Conservation (phyloP, 2,888 invertebrate species). For the Pristionchus maxplancki region DNA sequence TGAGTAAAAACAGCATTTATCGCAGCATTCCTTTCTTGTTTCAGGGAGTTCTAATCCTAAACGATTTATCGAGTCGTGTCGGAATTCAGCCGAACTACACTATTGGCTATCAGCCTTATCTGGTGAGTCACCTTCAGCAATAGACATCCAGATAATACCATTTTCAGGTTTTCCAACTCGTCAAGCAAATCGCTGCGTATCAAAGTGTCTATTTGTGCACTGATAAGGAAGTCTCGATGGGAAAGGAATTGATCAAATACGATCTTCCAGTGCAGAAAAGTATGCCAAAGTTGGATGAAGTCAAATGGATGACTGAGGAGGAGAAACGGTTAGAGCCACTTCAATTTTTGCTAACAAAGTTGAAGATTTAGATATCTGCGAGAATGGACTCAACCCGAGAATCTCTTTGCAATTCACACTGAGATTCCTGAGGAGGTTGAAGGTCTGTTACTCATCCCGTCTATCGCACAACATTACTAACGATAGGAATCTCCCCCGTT, state of each 20-base stretch:
- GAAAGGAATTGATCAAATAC: constrained; percentile 17
- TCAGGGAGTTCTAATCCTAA: constrained; percentile 6
- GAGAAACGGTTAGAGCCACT: background rate
- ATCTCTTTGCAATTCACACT: constrained; percentile 5
- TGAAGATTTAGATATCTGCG: background rate
- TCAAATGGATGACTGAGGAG: constrained; percentile 11
- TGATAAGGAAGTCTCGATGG: background rate
- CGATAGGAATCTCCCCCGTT: background rate
- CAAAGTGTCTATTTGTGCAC: constrained; percentile 9
- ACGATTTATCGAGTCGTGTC: background rate
- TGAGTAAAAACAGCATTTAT: too few species aligned
- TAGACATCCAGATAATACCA: too few species aligned
- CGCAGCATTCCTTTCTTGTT: background rate
- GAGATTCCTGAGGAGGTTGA: background rate
- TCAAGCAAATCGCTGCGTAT: constrained; percentile 25
- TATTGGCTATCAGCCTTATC: background rate
- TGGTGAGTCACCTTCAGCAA: background rate
- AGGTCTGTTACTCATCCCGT: background rate
- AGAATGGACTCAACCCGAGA: constrained; percentile 8
- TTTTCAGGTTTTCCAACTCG: constrained; percentile 7
- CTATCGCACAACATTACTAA: background rate
- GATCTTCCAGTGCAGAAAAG: background rate
- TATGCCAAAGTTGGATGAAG: background rate
- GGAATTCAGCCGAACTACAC: background rate
- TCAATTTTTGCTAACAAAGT: background rate